A percentile compares a stretch with the other conserved stretches of the same genome.
Evolutionary conservation across 2,113 vertebrate species (phyloP).

Genomic region (Thalassoma bifasciatum): DNA sequence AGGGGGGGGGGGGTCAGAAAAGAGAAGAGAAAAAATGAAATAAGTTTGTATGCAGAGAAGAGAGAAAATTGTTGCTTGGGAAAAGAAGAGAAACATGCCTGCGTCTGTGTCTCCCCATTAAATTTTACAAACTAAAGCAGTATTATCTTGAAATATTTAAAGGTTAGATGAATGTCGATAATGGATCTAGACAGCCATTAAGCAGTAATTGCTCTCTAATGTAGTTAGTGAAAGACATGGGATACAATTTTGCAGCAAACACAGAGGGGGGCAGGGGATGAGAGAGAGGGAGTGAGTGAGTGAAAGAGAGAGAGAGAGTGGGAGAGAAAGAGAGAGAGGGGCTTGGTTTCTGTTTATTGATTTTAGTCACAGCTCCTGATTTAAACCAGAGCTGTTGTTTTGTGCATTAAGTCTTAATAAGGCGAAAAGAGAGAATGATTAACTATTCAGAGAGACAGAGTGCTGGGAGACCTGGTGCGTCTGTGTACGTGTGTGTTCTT

Average conservation of each 20-base stretch:
- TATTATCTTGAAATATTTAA: slow-evolving; percentile 96
- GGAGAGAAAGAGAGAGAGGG: neutral
- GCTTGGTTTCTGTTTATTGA: slow-evolving; percentile 55
- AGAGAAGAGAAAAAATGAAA: neutral
- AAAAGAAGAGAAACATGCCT: slow-evolving; percentile 48
- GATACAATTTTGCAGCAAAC: slow-evolving; percentile 88
- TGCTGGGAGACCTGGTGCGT: slow-evolving; percentile 1
- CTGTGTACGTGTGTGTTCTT: neutral
- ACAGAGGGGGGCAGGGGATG: slow-evolving; percentile 6
- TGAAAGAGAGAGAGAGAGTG: neutral
- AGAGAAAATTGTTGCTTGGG: neutral
- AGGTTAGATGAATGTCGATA: slow-evolving; percentile 95
- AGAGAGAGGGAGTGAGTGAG: slow-evolving; percentile 1
- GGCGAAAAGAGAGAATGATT: slow-evolving; percentile 50
- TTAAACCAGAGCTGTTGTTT: slow-evolving; percentile 61
- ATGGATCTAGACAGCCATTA: slow-evolving; percentile 95
- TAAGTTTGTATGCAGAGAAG: neutral
- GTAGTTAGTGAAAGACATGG: slow-evolving; percentile 91
- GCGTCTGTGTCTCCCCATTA: slow-evolving; percentile 80
- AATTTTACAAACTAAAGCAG: slow-evolving; percentile 91
- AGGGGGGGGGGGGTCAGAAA: neutral
- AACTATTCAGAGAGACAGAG: slow-evolving; percentile 34
- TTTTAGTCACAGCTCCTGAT: slow-evolving; percentile 48
- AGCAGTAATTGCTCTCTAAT: slow-evolving; percentile 94
- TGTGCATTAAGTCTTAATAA: slow-evolving; percentile 59